Evolutionary conservation across 2,797 vertebrate genomes (phyloP), one percentile per base, ranked within the genome.

Genomic region (Fringilla coelebs): DNA sequence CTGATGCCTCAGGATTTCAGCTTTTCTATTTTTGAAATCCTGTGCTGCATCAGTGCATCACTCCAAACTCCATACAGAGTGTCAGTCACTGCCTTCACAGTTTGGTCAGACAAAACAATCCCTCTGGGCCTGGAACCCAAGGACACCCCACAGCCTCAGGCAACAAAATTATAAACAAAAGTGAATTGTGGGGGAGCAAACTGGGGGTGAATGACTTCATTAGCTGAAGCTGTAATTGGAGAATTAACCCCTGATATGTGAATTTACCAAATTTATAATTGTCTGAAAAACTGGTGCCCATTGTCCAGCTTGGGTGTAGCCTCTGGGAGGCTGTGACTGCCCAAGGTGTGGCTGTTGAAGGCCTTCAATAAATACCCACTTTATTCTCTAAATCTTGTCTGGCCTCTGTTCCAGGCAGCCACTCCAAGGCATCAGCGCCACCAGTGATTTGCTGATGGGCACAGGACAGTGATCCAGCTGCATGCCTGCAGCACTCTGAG

Each of bases 351-450:
- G 2, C 26, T 31, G 2, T 19, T 4, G n/a, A 38, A 58, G 16
- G 34, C 4, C 26, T 60, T 60, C 4, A 16, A 60, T 38, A 60
- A 74, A 74, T 0, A 2, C 72, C 17, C 55, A 60, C 34, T 60
- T 60, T 25, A 32, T 32, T 32, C 17, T 48, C 28, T 38, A 2
- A 1, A 60, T 2, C 9, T 9, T 60, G 16, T 25, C 55, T 0
- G 3, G 21, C 26, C 55, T 3, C 28, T 74, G 43, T 2, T 48
- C 55, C 3, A 38, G 71, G 71, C 0, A 31, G 71, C 9, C 54
- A 4, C 31, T 1, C 43, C 43, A 5, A 25, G 57, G 29, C 36
- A 75, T 14, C 45, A 63, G 58, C 36, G 57, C 7, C 73, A 78
- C 21, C 45, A 17, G 36, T 12, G 5, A 40, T 41, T 22, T 55